These are phyloP conservation scores for Acheta domesticus DNA, from an alignment of 2,888 invertebrate genomes.

Conservation along the genomic window DNA sequence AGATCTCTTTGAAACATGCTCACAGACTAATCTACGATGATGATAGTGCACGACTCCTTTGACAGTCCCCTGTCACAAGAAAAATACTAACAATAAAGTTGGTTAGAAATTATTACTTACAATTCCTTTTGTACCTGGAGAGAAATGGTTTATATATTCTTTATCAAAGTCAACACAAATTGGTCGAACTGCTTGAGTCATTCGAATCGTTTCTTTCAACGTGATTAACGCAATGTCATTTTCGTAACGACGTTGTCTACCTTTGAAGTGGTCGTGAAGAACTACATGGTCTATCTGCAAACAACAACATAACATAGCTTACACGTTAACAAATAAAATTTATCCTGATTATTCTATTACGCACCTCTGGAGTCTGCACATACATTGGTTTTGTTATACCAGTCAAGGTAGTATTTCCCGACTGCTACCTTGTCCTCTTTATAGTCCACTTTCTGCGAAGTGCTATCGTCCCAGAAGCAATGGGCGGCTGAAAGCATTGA, in stretches of 20 bases:
- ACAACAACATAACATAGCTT: background rate
- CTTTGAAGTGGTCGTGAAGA: background rate
- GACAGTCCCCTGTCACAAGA: too few species aligned
- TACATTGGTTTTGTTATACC: constrained; percentile 41
- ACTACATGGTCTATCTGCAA: background rate
- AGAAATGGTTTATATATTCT: constrained; percentile 36
- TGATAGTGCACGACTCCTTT: too few species aligned
- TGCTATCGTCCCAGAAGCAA: constrained; percentile 45
- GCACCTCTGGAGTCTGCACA: constrained; percentile 33
- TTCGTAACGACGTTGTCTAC: constrained; percentile 38
- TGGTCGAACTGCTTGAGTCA: constrained; percentile 39
- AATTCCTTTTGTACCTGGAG: constrained; percentile 42
- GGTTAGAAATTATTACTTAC: constrained; percentile 31
- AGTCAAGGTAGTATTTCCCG: constrained; percentile 46
- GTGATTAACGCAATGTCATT: constrained; percentile 40
- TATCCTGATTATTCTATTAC: background rate
- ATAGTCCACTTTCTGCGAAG: constrained; percentile 37
- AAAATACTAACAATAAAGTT: too few species aligned
- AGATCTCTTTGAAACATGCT: too few species aligned
- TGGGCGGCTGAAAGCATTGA: constrained; percentile 45
- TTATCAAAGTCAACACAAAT: constrained; percentile 41
- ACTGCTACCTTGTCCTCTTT: constrained; percentile 42
- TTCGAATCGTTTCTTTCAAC: constrained; percentile 38
- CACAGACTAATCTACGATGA: too few species aligned
- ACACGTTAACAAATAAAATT: background rate